A percentile compares a stretch with the other conserved stretches of the same genome.
These are phyloP conservation scores for Oscheius onirici DNA, from an alignment of 2,888 invertebrate genomes.

Conservation along the genomic window DNA sequence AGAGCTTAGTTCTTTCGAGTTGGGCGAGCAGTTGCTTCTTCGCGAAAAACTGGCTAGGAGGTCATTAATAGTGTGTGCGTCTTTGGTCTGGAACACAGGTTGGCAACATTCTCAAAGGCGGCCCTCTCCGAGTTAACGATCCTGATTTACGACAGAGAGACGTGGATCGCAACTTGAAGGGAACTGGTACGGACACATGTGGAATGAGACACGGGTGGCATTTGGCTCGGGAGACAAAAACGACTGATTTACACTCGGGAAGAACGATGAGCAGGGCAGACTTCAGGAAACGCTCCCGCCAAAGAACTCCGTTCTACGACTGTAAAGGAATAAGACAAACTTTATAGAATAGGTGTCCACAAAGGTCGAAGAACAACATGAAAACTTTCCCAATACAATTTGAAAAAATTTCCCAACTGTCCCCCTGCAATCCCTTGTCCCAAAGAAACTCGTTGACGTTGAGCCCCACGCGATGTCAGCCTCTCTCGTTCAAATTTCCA, in stretches of 20 bases:
- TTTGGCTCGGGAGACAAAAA: neutral
- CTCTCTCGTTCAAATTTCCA: too few species aligned
- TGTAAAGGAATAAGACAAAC: too few species aligned
- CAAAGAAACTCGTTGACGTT: too few species aligned
- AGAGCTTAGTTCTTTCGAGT: neutral
- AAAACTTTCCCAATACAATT: too few species aligned
- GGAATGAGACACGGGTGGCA: conserved; percentile 3
- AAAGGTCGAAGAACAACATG: too few species aligned
- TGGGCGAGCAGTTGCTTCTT: conserved; percentile 3
- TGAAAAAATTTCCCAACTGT: too few species aligned
- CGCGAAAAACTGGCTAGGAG: conserved; percentile 10
- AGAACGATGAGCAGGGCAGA: too few species aligned
- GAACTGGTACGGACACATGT: conserved; percentile 16
- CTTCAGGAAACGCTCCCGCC: too few species aligned
- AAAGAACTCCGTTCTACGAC: too few species aligned
- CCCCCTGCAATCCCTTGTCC: too few species aligned
- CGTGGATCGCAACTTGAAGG: conserved; percentile 16
- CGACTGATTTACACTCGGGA: neutral
- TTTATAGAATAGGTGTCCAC: too few species aligned
- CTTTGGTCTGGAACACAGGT: neutral
- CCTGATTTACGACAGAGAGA: conserved; percentile 33
- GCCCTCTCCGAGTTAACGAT: conserved; percentile 29
- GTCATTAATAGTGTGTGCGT: conserved; percentile 4
- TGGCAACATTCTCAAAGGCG: conserved; percentile 23
- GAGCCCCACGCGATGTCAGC: too few species aligned